Conservation (phyloP, 2,888 invertebrate genomes). For the Hypena proboscidalis region DNA sequence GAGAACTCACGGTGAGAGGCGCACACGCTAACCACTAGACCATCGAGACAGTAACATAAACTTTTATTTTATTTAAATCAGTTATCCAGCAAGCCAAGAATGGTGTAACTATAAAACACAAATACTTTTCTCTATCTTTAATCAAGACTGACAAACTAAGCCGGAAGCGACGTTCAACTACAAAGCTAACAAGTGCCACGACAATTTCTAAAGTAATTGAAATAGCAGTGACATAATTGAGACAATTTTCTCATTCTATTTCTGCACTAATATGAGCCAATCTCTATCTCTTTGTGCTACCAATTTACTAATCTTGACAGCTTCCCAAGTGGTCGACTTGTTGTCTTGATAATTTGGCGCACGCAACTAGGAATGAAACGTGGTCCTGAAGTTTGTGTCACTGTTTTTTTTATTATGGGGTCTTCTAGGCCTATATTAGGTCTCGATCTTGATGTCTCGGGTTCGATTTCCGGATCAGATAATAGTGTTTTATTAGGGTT, state of each 20-base stretch:
- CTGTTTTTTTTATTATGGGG: no score
- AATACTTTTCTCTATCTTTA: not conserved
- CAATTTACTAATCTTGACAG: constrained; percentile 35
- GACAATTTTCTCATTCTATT: constrained; percentile 55
- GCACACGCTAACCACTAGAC: no score
- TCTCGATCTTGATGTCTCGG: no score
- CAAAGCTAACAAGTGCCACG: constrained; percentile 32
- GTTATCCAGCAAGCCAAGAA: no score
- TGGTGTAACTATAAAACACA: not conserved
- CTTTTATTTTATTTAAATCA: no score
- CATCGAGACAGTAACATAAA: no score
- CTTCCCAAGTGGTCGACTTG: constrained; percentile 16
- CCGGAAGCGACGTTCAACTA: constrained; percentile 4
- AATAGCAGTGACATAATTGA: constrained; percentile 50
- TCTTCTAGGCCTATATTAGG: no score
- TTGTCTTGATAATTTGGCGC: constrained; percentile 6
- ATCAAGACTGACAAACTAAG: constrained; percentile 2
- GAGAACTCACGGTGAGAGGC: no score
- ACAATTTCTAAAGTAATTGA: constrained; percentile 47
- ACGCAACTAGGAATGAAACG: not conserved
- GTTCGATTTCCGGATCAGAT: no score
- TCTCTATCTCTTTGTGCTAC: constrained; percentile 36
- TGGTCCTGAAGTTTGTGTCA: no score
- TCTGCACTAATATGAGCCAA: constrained; percentile 43
- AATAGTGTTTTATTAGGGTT: no score